Percentiles rank a stretch among this genome's conserved stretches.
These are phyloP conservation scores for Capitulum mitella DNA, from an alignment of 2,888 invertebrate genomes.

Conservation along the genomic window DNA sequence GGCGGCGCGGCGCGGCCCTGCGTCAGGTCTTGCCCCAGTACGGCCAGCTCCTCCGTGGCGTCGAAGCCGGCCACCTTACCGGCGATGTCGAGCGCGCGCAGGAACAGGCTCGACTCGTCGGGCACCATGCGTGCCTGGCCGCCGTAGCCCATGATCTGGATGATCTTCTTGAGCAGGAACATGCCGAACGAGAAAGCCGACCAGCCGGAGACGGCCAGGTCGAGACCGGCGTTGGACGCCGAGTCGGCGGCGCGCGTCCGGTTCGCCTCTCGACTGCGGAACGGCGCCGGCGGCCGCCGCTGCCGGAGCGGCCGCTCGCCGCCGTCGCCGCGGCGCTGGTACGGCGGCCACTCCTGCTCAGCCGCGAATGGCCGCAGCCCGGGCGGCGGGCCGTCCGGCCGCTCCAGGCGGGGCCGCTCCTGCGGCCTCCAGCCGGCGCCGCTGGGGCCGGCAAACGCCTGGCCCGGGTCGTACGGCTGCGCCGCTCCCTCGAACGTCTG, in stretches of 20 bases:
- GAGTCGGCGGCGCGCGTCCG: neutral
- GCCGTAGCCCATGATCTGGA: slow-evolving; percentile 18
- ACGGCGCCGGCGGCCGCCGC: neutral
- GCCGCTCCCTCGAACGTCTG: neutral
- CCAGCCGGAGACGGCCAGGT: slow-evolving; percentile 22
- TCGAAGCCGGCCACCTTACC: neutral
- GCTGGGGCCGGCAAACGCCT: neutral
- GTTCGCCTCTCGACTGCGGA: neutral
- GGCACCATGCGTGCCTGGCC: neutral
- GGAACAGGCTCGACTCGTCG: slow-evolving; percentile 6
- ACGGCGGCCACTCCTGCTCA: neutral
- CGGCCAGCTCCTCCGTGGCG: neutral
- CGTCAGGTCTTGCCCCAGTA: neutral
- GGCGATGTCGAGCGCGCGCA: neutral
- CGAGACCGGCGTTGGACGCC: neutral
- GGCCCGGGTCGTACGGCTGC: neutral
- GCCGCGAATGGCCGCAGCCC: neutral
- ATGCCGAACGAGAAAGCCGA: slow-evolving; percentile 14
- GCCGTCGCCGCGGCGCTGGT: neutral
- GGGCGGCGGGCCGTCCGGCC: neutral
- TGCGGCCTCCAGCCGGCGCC: neutral
- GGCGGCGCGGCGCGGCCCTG: neutral
- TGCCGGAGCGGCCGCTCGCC: neutral
- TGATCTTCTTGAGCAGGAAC: neutral
- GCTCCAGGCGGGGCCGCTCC: neutral